Evolutionary conservation across 2,797 vertebrate genomes (phyloP), one percentile per base, ranked within the genome.

Genomic region (Alcedo quadribrachys): DNA sequence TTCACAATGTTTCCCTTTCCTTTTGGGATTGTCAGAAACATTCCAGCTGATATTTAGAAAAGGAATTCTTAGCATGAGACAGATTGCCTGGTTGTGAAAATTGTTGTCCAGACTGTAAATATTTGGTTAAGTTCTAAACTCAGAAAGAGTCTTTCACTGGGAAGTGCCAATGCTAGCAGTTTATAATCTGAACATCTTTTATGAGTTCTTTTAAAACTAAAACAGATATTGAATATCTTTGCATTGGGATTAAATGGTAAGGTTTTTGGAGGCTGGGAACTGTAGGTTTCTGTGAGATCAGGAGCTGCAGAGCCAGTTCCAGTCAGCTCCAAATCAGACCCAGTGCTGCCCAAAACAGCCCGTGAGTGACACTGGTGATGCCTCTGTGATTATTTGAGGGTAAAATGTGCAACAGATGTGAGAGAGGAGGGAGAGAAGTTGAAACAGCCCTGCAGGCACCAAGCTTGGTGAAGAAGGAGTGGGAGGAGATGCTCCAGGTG

Each of bases 221-320:
- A 79, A 8, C 7, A 50, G n/a, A 33, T 1, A 2, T 27, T 76
- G 7, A 51, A 28, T 51, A 51, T 51, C 14, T 51, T 51, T 51
- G 15, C 11, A 33, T n/a, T 42, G 4, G 4, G 32, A 51, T 76
- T 65, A 76, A 87, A 9, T 57, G 8, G 20, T 43, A 48, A 37
- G 8, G 2, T 1, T 21, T 55, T 58, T 65, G 15, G 25, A 8
- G 9, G 2, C 3, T 7, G 6, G 1, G 1, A 9, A 12, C 14
- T 65, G 8, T 17, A 55, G 32, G 15, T 2, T 33, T 84, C 32
- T 74, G 8, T 73, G 20, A 86, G 15, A 51, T 30, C 15, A 55
- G 25, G 12, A 68, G 13, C 20, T 30, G 5, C 5, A 51, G 30
- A 60, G 8, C 2, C 13, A 55, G 32, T 20, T 65, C 13, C 35